Conservation (phyloP, 2,888 invertebrate species). For the Ormia ochracea region DNA sequence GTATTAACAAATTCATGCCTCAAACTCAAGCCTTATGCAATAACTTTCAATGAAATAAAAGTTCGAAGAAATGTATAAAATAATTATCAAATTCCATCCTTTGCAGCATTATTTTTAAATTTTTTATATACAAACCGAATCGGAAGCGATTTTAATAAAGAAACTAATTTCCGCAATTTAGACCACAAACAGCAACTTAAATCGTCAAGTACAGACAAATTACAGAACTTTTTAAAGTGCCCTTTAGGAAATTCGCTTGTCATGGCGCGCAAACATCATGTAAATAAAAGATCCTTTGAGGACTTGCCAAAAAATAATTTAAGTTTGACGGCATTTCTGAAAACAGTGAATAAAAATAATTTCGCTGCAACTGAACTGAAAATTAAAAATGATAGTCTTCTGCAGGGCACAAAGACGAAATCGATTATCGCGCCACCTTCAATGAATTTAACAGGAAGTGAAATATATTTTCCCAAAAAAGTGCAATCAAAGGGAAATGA, state of each 20-base stretch:
- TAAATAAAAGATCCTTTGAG: conserved; percentile 31
- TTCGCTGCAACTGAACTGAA: neutral
- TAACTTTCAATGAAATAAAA: too few relatives aligned
- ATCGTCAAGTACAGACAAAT: too few relatives aligned
- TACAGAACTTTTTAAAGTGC: neutral
- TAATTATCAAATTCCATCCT: too few relatives aligned
- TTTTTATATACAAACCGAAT: too few relatives aligned
- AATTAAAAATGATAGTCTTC: neutral
- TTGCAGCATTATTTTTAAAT: too few relatives aligned
- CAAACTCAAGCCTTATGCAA: too few relatives aligned
- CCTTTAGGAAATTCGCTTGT: neutral
- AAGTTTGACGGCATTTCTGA: conserved; percentile 5
- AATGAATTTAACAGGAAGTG: neutral
- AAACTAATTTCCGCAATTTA: too few relatives aligned
- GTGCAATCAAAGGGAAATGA: neutral
- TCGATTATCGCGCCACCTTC: neutral
- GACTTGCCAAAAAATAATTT: neutral
- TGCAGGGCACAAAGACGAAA: neutral
- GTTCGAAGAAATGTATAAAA: too few relatives aligned
- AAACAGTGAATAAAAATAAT: neutral
- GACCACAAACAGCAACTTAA: too few relatives aligned
- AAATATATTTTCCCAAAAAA: neutral
- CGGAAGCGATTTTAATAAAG: too few relatives aligned
- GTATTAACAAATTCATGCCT: too few relatives aligned
- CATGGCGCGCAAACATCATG: neutral